Percentiles rank a stretch among this genome's conserved stretches.
Evolutionary conservation across 2,888 invertebrate genomes (phyloP).

Genomic region (Drosophila greeni): DNA sequence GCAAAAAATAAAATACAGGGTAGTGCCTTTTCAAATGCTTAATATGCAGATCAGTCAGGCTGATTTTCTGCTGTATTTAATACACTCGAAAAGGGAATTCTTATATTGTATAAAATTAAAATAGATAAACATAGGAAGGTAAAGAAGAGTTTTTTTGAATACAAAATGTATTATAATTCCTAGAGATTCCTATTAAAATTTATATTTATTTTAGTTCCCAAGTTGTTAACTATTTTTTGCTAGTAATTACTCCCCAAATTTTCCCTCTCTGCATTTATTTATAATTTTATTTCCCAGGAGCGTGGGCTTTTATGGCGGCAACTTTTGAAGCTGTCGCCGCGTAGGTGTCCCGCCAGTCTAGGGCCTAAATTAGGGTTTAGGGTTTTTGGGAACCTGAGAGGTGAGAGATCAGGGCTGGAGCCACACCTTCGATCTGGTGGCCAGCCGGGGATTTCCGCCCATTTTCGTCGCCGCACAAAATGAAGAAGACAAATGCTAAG

Average conservation of each 20-base stretch:
- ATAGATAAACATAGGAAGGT: too few species aligned
- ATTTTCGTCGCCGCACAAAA: conserved; percentile 22
- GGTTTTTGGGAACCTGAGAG: conserved; percentile 10
- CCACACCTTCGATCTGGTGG: conserved; percentile 33
- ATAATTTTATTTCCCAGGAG: conserved; percentile 11
- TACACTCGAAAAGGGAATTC: neutral
- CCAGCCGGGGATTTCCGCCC: conserved; percentile 49
- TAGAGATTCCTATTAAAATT: too few species aligned
- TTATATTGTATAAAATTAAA: too few species aligned
- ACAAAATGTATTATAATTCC: too few species aligned
- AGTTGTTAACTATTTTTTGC: neutral
- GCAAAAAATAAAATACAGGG: conserved; percentile 5
- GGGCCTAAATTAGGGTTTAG: conserved; percentile 20
- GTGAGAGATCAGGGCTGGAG: conserved; percentile 6
- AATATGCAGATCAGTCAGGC: conserved; percentile 45
- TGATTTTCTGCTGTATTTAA: conserved; percentile 34
- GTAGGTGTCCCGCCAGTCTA: conserved; percentile 26
- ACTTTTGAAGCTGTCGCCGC: conserved; percentile 53
- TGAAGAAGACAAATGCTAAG: conserved; percentile 70
- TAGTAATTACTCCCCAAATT: neutral
- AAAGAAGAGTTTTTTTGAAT: too few species aligned
- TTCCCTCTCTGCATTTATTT: conserved; percentile 8
- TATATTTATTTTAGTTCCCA: neutral
- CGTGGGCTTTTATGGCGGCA: conserved; percentile 56
- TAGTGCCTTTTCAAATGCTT: conserved; percentile 26